A percentile compares a stretch with the other conserved stretches of the same genome.
phyloP scores from a whole-genome alignment of 2,113 vertebrate genomes.

The Candoia aspera region DNA sequence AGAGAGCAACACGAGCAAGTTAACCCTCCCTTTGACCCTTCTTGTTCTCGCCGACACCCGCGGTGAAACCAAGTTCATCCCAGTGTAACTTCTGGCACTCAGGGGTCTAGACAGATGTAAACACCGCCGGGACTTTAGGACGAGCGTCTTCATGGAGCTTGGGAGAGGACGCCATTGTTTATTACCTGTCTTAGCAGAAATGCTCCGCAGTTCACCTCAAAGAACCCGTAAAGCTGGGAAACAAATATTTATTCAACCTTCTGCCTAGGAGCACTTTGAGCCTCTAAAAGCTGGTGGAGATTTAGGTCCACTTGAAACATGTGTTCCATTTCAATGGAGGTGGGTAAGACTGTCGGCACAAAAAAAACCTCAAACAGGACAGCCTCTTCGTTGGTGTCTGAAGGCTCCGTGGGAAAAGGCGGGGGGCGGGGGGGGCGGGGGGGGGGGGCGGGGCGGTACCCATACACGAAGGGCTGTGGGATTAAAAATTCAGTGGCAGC shows the following conservation, averaged over 20 bases:
- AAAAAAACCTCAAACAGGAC: conserved; percentile 12
- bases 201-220: conserved; percentile 41
- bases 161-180: conserved; percentile 22
- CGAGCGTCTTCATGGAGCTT: not conserved
- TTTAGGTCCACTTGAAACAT: not conserved
- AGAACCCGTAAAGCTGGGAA: conserved; percentile 27
- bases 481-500: not conserved
- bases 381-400: conserved; percentile 31
- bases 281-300: conserved; percentile 1
- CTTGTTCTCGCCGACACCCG: not conserved
- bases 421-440: not conserved
- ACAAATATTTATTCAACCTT: conserved; percentile 39
- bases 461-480: not conserved
- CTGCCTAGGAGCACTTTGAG: not conserved
- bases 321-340: not conserved
- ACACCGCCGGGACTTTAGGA: not conserved
- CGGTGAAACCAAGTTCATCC: conserved; percentile 20
- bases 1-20: not conserved
- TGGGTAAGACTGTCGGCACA: not conserved
- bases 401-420: conserved; percentile 24
- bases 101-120: conserved; percentile 19
- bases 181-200: conserved; percentile 39
- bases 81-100: not conserved
- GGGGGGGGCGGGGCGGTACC: too few species aligned
- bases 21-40: not conserved